These are phyloP conservation scores for Rhingia rostrata DNA, from an alignment of 2,888 invertebrate genomes.

Conservation along the genomic window DNA sequence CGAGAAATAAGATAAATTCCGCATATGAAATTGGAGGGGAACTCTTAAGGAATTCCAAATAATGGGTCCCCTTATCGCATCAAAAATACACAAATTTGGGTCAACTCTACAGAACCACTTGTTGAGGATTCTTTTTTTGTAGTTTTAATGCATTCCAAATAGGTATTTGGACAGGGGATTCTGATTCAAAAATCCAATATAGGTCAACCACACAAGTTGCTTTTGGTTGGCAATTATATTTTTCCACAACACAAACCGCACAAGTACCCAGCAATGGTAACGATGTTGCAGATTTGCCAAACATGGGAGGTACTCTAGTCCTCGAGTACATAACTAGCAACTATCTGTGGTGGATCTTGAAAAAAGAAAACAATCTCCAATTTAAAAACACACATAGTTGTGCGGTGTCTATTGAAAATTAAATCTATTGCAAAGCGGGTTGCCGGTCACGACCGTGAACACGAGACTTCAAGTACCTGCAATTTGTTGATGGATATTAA, in stretches of 20 bases:
- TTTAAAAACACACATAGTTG: conserved; percentile 17
- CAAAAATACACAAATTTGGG: conserved; percentile 33
- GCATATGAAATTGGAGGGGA: conserved; percentile 3
- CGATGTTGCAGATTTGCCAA: conserved; percentile 22
- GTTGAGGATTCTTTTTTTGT: conserved; percentile 38
- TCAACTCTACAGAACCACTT: conserved; percentile 54
- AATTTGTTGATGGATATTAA: neutral
- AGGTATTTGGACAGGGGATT: neutral
- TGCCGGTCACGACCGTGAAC: conserved; percentile 46
- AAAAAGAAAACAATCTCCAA: neutral
- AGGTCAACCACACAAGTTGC: conserved; percentile 53
- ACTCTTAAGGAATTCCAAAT: neutral
- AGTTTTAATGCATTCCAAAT: conserved; percentile 54
- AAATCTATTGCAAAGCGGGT: conserved; percentile 12
- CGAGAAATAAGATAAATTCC: conserved; percentile 44
- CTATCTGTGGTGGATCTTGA: conserved; percentile 37
- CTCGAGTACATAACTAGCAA: neutral
- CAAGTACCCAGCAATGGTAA: conserved; percentile 34
- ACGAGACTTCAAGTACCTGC: conserved; percentile 12
- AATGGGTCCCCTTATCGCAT: conserved; percentile 37
- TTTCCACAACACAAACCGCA: conserved; percentile 54
- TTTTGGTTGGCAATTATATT: conserved; percentile 54
- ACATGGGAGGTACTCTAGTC: conserved; percentile 1
- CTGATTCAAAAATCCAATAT: conserved; percentile 28
- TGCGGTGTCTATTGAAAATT: conserved; percentile 29